Conservation (phyloP, 1,140 invertebrate species). For the Trichogramma pretiosum region DNA sequence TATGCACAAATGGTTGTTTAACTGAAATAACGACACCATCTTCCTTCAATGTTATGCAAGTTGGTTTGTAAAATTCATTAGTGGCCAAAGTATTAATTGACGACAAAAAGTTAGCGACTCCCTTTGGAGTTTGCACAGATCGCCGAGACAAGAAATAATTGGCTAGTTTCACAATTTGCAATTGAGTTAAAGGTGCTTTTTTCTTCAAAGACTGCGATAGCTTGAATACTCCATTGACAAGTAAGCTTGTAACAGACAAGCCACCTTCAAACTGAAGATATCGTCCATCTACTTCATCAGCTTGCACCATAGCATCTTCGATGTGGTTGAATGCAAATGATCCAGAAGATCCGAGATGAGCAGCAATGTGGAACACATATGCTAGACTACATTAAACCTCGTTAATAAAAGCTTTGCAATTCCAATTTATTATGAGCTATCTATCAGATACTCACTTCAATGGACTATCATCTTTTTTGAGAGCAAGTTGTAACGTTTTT, state of each 20-base stretch:
- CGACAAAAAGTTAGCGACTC: conserved; percentile 69
- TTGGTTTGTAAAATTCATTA: conserved; percentile 58
- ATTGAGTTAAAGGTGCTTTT: conserved; percentile 59
- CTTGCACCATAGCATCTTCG: conserved; percentile 85
- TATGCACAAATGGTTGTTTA: conserved; percentile 60
- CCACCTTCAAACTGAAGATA: conserved; percentile 91
- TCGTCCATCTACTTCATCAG: conserved; percentile 87
- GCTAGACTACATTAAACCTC: too few relatives aligned
- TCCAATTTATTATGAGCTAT: conserved; percentile 2
- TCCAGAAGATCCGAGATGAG: conserved; percentile 52
- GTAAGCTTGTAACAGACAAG: conserved; percentile 50
- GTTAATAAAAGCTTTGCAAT: conserved; percentile 10
- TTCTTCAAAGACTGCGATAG: conserved; percentile 62
- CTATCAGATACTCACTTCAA: conserved; percentile 49
- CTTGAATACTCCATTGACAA: conserved; percentile 67
- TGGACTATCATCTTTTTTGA: conserved; percentile 71
- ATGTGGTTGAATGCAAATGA: conserved; percentile 71
- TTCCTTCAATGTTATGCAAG: conserved; percentile 69
- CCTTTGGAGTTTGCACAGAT: conserved; percentile 78
- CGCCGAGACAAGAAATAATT: conserved; percentile 86
- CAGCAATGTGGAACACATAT: conserved; percentile 73
- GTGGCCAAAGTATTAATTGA: conserved; percentile 62
- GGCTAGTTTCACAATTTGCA: conserved; percentile 81
- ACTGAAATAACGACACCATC: conserved; percentile 62
- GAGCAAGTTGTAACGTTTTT: conserved; percentile 55